Percentiles rank a stretch among this genome's conserved stretches.
Evolutionary conservation across 2,797 vertebrate genomes (phyloP).

Genomic region (Sarcoramphus papa): DNA sequence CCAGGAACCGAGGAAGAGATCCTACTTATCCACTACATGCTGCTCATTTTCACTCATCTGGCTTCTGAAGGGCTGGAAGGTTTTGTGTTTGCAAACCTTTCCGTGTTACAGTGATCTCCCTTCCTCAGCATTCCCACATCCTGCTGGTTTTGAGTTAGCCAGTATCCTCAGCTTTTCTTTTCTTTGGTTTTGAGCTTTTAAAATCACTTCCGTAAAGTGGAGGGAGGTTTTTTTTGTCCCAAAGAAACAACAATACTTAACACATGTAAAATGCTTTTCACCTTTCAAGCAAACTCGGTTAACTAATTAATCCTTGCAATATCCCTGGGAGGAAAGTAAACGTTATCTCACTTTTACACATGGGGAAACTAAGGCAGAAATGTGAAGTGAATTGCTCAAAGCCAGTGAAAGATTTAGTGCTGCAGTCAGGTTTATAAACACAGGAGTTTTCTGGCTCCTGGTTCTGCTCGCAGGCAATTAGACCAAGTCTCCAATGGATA

Average conservation of each 20-base stretch:
- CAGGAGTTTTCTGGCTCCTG: not conserved
- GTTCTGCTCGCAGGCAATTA: not conserved
- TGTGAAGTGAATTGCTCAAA: conserved; percentile 2
- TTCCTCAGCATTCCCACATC: not conserved
- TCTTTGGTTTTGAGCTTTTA: not conserved
- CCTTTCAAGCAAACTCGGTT: not conserved
- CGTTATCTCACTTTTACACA: conserved; percentile 21
- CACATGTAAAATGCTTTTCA: conserved; percentile 1
- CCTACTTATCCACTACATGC: not conserved
- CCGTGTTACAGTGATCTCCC: not conserved
- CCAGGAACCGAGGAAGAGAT: not conserved
- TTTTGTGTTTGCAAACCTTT: not conserved
- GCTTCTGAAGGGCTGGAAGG: not conserved
- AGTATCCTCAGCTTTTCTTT: not conserved
- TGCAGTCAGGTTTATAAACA: not conserved
- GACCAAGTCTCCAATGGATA: not conserved
- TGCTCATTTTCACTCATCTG: not conserved
- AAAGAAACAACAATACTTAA: not conserved
- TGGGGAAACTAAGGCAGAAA: conserved; percentile 22
- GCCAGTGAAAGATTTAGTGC: not conserved
- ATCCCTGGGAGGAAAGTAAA: conserved; percentile 10
- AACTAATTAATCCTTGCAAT: conserved; percentile 47
- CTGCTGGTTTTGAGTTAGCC: not conserved
- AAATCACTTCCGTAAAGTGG: not conserved
- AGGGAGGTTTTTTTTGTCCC: not conserved